These are phyloP conservation scores for Drosophila tsacasi DNA, from an alignment of 1,140 invertebrate species.

Conservation along the genomic window DNA sequence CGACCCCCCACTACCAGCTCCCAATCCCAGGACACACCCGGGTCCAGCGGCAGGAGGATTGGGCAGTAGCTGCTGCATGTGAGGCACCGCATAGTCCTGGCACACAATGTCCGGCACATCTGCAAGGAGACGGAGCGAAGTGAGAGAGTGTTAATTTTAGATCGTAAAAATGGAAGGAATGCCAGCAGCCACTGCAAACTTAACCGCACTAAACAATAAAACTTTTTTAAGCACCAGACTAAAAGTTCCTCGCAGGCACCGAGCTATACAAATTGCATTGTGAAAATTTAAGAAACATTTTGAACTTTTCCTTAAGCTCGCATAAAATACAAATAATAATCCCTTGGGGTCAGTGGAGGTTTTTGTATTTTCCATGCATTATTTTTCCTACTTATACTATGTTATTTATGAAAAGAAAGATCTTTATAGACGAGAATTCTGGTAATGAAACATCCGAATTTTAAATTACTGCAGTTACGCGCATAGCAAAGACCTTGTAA, in stretches of 20 bases:
- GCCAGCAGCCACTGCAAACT: slow-evolving; percentile 21
- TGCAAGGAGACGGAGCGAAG: slow-evolving; percentile 55
- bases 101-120: slow-evolving; percentile 87
- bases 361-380: background rate
- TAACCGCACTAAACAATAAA: slow-evolving; percentile 37
- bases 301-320: background rate
- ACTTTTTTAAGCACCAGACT: slow-evolving; percentile 20
- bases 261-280: slow-evolving; percentile 18
- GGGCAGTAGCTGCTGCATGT: slow-evolving; percentile 84
- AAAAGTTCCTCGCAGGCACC: slow-evolving; percentile 5
- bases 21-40: slow-evolving; percentile 28
- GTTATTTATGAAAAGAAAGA: background rate
- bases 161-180: slow-evolving; percentile 51
- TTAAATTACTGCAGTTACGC: too few species aligned
- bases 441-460: too few species aligned
- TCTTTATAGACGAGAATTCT: too few species aligned
- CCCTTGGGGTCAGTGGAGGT: background rate
- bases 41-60: slow-evolving; percentile 50
- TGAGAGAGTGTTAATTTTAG: slow-evolving; percentile 61
- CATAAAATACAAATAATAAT: slow-evolving; percentile 15
- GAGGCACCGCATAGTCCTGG: slow-evolving; percentile 87
- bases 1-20: background rate
- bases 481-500: too few species aligned
- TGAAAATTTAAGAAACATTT: slow-evolving; percentile 19
- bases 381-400: background rate